Base-by-base conservation (phyloP, 2,797 vertebrate genomes). In the Chloroceryle inda region DNA sequence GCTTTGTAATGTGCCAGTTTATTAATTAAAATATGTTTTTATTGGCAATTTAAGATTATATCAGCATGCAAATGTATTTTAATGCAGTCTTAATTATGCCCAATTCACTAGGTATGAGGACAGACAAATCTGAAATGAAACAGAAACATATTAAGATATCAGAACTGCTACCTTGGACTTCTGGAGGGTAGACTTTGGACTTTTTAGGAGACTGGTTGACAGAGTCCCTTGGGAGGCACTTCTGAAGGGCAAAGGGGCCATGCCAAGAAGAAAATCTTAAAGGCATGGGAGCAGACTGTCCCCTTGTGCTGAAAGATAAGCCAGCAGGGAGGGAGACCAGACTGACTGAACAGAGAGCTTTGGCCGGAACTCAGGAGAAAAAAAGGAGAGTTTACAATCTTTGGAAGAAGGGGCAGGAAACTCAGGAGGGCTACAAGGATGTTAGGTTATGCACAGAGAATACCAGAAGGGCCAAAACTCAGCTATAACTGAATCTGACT, bases 21-120 rank as follows among this genome's bases (percentile, higher is more conserved):
- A 95, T 96, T 86, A 90, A 85, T 87, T 96, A 86, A 96, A 86
- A 59, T 71, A 79, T 71, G 56, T 88, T 89, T 95, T 96, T 89
- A 91, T 81, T 85, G 87, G 75, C 53, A 85, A 74, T 79, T 85
- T 95, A 79, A 85, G 74, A 79, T 89, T 71, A 64, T 89, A 86
- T 94, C 85, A 76, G 59, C 29, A 89, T 80, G 52, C 63, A 95
- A 92, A 88, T 82, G 31, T 76, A 29, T 78, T 92, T 93, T 84
- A 81, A 78, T 79, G 14, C 29, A 69, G 27, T 55, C 59, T 74
- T 84, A 91, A 81, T 91, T 83, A 74, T 0, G 5, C 33, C 29
- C 20, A 44, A 47, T 68, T 91, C 10, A 26, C 7, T 63, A 92
- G 42, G 17, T 79, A 49, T 45, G 77, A 84, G 52, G 42, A 58